Conservation (phyloP, 2,113 vertebrate species). For the Pluvianellus socialis region DNA sequence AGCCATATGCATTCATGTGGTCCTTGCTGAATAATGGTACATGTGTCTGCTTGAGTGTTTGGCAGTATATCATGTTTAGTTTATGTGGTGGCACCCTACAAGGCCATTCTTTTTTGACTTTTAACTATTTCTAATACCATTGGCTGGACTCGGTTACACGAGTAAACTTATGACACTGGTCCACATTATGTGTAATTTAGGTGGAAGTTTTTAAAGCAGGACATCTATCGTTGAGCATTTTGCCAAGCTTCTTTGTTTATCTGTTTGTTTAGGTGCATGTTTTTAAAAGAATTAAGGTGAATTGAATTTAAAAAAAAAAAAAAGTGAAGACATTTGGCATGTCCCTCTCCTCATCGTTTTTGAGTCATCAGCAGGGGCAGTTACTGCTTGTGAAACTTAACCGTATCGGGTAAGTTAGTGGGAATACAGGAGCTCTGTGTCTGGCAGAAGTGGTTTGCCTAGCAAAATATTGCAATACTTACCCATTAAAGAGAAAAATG, state of each 20-base stretch:
- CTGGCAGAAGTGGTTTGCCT: not conserved
- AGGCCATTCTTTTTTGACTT: conserved; percentile 40
- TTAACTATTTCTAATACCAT: conserved; percentile 14
- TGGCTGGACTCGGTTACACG: not conserved
- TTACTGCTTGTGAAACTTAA: not conserved
- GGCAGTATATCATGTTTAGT: conserved; percentile 62
- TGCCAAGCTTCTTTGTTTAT: not conserved
- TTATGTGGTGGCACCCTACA: conserved; percentile 56
- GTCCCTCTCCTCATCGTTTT: not conserved
- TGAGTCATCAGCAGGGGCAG: not conserved
- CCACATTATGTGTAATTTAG: not conserved
- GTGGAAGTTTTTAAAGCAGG: not conserved
- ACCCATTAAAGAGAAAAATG: not conserved
- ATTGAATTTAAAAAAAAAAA: not conserved
- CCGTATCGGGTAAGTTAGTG: not conserved
- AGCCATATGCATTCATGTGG: conserved; percentile 66
- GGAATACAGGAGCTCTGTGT: not conserved
- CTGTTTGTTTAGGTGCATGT: not conserved
- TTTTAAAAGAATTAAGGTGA: not conserved
- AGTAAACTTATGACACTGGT: not conserved
- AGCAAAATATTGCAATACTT: not conserved
- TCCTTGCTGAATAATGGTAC: conserved; percentile 66
- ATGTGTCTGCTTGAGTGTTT: conserved; percentile 70
- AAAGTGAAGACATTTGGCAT: too few relatives aligned
- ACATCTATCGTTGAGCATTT: not conserved